A percentile compares a stretch with the other conserved stretches of the same genome.
phyloP scores from a whole-genome alignment of 2,888 invertebrate species.

The Sabellastarte sp. region DNA sequence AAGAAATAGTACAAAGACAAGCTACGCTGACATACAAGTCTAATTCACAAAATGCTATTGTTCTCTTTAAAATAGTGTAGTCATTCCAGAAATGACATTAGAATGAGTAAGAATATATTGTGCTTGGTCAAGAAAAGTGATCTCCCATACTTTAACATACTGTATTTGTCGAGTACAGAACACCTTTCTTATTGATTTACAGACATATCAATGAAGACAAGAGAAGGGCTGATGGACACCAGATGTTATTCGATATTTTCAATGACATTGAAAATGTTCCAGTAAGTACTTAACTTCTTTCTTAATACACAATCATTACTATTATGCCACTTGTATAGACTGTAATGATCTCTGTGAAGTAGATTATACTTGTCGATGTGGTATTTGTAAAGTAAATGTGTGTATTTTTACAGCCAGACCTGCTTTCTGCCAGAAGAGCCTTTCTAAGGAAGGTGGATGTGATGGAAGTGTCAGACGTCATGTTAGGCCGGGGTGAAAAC shows the following conservation, averaged over 20 bases:
- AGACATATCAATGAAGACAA: slow-evolving; percentile 95
- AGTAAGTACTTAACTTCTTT: slow-evolving; percentile 61
- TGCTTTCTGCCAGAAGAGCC: slow-evolving; percentile 88
- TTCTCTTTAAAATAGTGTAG: no score
- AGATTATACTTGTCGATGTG: background rate
- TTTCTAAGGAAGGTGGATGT: slow-evolving; percentile 87
- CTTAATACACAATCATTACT: background rate
- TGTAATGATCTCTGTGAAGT: background rate
- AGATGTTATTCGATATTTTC: slow-evolving; percentile 95
- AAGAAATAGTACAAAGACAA: no score
- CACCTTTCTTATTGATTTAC: no score
- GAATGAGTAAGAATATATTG: no score
- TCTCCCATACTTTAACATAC: no score
- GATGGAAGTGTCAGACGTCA: slow-evolving; percentile 72
- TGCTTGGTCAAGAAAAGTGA: no score
- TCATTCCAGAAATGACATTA: no score
- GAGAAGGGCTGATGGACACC: slow-evolving; percentile 90
- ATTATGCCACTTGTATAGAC: background rate
- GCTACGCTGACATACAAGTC: no score
- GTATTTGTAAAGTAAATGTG: no score
- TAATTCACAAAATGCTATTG: no score
- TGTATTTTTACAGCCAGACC: slow-evolving; percentile 70
- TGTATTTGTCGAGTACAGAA: no score
- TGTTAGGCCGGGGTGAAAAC: slow-evolving; percentile 83
- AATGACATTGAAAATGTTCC: slow-evolving; percentile 98